Conservation (phyloP, 2,888 invertebrate genomes). For the Catotricha subobsoleta region DNA sequence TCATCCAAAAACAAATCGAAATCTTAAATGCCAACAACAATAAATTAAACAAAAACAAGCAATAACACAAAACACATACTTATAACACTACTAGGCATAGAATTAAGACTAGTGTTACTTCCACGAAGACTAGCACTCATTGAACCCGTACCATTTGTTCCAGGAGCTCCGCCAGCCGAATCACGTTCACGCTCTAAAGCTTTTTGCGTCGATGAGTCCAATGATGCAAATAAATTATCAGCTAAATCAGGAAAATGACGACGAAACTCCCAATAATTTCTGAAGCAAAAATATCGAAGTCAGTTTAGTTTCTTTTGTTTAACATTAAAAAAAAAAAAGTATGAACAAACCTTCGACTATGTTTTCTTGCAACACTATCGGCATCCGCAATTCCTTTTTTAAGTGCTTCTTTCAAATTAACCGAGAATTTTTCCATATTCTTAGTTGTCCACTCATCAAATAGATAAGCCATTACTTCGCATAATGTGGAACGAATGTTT, state of each 20-base stretch:
- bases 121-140: slow-evolving; percentile 19
- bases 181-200: slow-evolving; percentile 37
- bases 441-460: slow-evolving; percentile 76
- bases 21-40: too few relatives aligned
- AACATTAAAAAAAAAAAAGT: slow-evolving; percentile 3
- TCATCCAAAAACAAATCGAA: too few relatives aligned
- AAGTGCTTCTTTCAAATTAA: slow-evolving; percentile 62
- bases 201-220: slow-evolving; percentile 56
- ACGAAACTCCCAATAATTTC: slow-evolving; percentile 80
- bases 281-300: slow-evolving; percentile 21
- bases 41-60: slow-evolving; percentile 1
- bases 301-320: slow-evolving; percentile 1
- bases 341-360: slow-evolving; percentile 52
- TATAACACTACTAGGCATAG: slow-evolving; percentile 17
- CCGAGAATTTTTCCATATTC: slow-evolving; percentile 63
- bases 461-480: slow-evolving; percentile 68
- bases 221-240: slow-evolving; percentile 58
- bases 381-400: slow-evolving; percentile 82
- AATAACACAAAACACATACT: slow-evolving; percentile 14
- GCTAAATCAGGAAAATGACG: slow-evolving; percentile 83
- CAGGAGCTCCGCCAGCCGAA: too few relatives aligned
- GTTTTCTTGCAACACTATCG: slow-evolving; percentile 71
- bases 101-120: slow-evolving; percentile 19
- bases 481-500: slow-evolving; percentile 62
- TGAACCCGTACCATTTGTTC: slow-evolving; percentile 18